These are phyloP conservation scores for Microcebus ravelobensis DNA, from an alignment of 2,113 vertebrate genomes.

Conservation along the genomic window DNA sequence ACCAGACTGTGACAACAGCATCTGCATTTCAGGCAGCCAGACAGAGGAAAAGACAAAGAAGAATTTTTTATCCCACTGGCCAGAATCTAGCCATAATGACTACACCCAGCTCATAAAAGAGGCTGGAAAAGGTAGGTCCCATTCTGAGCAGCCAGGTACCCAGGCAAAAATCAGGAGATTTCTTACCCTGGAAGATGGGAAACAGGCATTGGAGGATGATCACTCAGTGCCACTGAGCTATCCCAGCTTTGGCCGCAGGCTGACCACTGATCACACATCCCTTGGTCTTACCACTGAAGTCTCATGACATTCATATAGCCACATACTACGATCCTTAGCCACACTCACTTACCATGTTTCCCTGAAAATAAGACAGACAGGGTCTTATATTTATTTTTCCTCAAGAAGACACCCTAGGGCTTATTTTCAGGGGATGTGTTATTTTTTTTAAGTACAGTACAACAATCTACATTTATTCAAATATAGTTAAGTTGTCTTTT, in stretches of 20 bases:
- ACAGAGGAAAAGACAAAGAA: background rate
- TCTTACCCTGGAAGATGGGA: background rate
- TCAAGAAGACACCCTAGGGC: too few relatives aligned
- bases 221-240: background rate
- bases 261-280: background rate
- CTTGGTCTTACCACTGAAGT: background rate
- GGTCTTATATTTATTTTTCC: too few relatives aligned
- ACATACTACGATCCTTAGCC: background rate
- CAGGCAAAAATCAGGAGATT: background rate
- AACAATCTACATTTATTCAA: too few relatives aligned
- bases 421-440: too few relatives aligned
- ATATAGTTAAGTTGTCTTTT: too few relatives aligned
- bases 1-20: background rate
- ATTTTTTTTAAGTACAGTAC: too few relatives aligned
- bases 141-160: background rate
- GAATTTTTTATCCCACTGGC: background rate
- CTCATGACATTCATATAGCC: background rate
- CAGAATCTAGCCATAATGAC: background rate
- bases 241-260: background rate
- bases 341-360: background rate
- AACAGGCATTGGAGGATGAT: background rate
- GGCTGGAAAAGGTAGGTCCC: background rate
- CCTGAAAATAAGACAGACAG: too few relatives aligned
- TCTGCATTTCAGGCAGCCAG: background rate
- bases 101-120: background rate